phyloP scores from a whole-genome alignment of 2,797 vertebrate species.

The Xyrichtys novacula region DNA sequence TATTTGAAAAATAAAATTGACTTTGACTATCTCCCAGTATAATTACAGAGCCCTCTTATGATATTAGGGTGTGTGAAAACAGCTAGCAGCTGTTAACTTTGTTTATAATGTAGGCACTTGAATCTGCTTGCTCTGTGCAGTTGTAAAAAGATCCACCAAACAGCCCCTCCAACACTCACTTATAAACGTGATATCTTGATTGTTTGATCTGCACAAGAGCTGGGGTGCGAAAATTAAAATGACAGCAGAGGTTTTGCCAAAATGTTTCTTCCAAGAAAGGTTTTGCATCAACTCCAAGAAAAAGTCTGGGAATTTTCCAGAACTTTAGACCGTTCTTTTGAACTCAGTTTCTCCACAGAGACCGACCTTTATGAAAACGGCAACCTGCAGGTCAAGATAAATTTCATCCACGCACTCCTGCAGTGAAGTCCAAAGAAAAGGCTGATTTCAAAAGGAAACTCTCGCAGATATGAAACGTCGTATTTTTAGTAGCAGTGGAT shows the following conservation, averaged over 20 bases:
- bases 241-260: not conserved
- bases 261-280: too few relatives aligned
- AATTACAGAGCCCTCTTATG: too few relatives aligned
- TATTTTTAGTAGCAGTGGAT: conserved; percentile 28
- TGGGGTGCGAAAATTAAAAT: not conserved
- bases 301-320: too few relatives aligned
- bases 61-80: too few relatives aligned
- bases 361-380: not conserved
- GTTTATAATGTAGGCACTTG: too few relatives aligned
- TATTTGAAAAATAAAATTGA: too few relatives aligned
- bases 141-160: not conserved
- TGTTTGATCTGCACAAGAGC: not conserved
- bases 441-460: not conserved
- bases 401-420: not conserved
- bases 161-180: not conserved
- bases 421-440: not conserved
- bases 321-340: not conserved
- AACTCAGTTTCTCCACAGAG: not conserved
- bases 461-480: conserved; percentile 12
- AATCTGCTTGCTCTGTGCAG: not conserved
- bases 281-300: too few relatives aligned
- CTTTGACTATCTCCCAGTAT: too few relatives aligned
- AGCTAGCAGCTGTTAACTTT: too few relatives aligned
- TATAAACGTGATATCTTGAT: not conserved
- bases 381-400: not conserved